Evolutionary conservation across 1,140 invertebrate genomes (phyloP), one percentile per base, ranked within the genome.

Genomic region (Colletes gigas): DNA sequence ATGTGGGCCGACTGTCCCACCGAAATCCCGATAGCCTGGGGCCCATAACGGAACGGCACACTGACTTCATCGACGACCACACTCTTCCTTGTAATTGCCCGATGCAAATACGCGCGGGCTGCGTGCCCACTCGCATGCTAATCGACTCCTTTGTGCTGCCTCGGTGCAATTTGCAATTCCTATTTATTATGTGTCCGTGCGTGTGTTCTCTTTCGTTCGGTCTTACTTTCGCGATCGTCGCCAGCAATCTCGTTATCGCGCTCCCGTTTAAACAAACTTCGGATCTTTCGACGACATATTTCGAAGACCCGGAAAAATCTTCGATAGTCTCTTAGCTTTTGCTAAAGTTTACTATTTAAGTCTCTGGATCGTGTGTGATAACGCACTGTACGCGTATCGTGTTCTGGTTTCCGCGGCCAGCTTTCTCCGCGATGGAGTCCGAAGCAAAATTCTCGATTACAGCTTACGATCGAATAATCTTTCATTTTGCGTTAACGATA

Each of bases 21-120:
- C 90, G 88, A 92, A 92, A 91, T 90, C 88, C 87, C 83, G 88
- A 91, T 91, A 89, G 91, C 91, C 92, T 90, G 86, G 80, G 91
- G 91, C 88, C 86, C 78, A 91, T 92, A 92, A 92, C 91, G 91
- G 91, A 89, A 81, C 89, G 89, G 85, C 92, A 91, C 85, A 92
- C 91, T 91, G 89, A 92, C 90, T 92, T 83, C 73, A 83, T 91
- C 88, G 44, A 70, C 83, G 77, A 67, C 67, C 74, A 85, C 76
- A 62, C 66, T 86, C 50, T 82, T 80, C 82, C 52, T 50, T 19
- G 69, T 80, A 81, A 85, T 85, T 75, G 81, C 50, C 66, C 79
- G 57, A 71, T 81, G 84, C 68, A 81, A 79, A 83, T 79, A 60
- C 66, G 60, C 72, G 54, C 76, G 76, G 39, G 30, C 55, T 59